Evolutionary conservation across 2,797 vertebrate genomes (phyloP).

Genomic region (Neoniphon sammara): DNA sequence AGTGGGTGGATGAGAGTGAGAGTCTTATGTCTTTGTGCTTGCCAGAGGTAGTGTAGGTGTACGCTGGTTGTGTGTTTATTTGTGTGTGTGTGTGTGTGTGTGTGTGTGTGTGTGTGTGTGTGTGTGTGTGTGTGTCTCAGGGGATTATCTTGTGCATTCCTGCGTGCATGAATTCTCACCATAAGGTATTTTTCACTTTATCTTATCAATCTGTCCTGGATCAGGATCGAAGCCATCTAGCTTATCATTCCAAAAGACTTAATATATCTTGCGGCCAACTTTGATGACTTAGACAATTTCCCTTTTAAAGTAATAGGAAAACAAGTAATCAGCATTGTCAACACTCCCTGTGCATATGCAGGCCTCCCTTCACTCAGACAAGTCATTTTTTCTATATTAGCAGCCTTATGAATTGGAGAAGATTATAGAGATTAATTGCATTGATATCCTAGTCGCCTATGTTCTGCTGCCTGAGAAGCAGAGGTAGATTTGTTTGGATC

Average conservation of each 20-base stretch:
- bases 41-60: slow-evolving; percentile 74
- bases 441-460: slow-evolving; percentile 27
- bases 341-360: slow-evolving; percentile 30
- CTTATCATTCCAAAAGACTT: slow-evolving; percentile 14
- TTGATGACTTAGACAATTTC: slow-evolving; percentile 21
- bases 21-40: slow-evolving; percentile 72
- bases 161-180: slow-evolving; percentile 21
- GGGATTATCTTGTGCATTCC: slow-evolving; percentile 40
- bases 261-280: slow-evolving; percentile 40
- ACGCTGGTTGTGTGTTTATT: slow-evolving; percentile 16
- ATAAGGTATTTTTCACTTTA: slow-evolving; percentile 16
- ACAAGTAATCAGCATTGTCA: slow-evolving; percentile 49
- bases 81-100: slow-evolving; percentile 25
- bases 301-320: slow-evolving; percentile 42
- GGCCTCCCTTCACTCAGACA: not conserved
- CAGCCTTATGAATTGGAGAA: slow-evolving; percentile 33
- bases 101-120: slow-evolving; percentile 23
- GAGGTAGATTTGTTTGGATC: slow-evolving; percentile 68
- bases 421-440: slow-evolving; percentile 74
- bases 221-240: slow-evolving; percentile 10
- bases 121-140: not conserved
- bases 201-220: slow-evolving; percentile 39
- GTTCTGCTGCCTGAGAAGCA: slow-evolving; percentile 49
- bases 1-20: slow-evolving; percentile 76
- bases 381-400: slow-evolving; percentile 31